phyloP scores from a whole-genome alignment of 2,888 invertebrate species.

The Chrysotoxum bicinctum region DNA sequence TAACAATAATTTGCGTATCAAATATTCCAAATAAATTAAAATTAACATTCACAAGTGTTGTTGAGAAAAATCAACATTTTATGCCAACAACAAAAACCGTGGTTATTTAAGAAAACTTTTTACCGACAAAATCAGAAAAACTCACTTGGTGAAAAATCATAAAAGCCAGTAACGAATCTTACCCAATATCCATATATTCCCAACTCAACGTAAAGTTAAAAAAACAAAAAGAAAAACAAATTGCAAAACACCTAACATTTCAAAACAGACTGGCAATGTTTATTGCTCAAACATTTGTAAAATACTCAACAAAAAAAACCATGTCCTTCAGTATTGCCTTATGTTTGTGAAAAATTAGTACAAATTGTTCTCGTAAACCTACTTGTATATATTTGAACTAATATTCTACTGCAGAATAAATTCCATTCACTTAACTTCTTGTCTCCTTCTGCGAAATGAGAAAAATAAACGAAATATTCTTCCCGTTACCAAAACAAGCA shows the following conservation, averaged over 20 bases:
- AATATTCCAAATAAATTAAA: too few species aligned
- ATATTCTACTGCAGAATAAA: slow-evolving; percentile 15
- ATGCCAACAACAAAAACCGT: too few species aligned
- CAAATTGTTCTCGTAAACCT: neutral
- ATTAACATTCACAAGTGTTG: too few species aligned
- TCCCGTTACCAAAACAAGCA: slow-evolving; percentile 18
- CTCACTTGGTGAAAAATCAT: too few species aligned
- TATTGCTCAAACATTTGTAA: neutral
- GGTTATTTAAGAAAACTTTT: too few species aligned
- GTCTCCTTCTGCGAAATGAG: neutral
- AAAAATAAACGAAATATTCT: slow-evolving; percentile 3
- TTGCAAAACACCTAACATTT: neutral
- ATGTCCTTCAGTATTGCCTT: neutral
- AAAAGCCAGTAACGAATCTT: too few species aligned
- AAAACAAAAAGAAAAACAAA: too few species aligned
- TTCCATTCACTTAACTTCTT: neutral
- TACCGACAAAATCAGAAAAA: too few species aligned
- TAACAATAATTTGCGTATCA: too few species aligned
- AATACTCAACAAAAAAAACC: neutral
- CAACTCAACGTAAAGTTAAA: too few species aligned
- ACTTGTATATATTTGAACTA: slow-evolving; percentile 18
- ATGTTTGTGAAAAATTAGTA: neutral
- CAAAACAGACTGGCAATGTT: neutral
- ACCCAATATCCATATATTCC: too few species aligned
- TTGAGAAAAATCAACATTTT: too few species aligned